Base-by-base conservation (phyloP, 2,797 vertebrate species). In the Poeciliopsis presidionis region DNA sequence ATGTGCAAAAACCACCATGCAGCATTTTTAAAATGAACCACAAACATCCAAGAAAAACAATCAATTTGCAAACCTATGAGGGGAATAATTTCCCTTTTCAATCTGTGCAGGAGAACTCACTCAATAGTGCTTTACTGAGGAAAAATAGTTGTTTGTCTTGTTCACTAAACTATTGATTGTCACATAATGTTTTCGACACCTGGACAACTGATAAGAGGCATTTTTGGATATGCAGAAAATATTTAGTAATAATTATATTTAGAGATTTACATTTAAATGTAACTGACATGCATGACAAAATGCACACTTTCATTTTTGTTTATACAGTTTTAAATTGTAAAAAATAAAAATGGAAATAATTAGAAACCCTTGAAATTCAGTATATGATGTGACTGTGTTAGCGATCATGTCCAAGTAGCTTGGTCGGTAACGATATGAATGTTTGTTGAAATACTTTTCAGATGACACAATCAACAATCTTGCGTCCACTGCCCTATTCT, bases 31-130 rank as follows among this genome's bases (percentile, higher is more conserved):
- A 79, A 81, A 77, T 13, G 13, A 61, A 5, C 2, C 25, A 77
- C 76, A 49, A 39, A 14, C 20, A 59, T 74, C 84, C 85, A 87
- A 86, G 75, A 86, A 90, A 85, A 87, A 78, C 65, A 47, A 84
- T 77, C 41, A 59, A 65, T 43, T 76, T 75, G 61, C 33, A 71
- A 25, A 61, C 75, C 71, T 85, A 83, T n/a, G 7, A 16, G n/a
- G 51, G 87, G 76, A 75, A 59, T 59, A 59, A 74, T 81, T 82
- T 30, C 57, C 20, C 36, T 71, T 81, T 45, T 81, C 16, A 79
- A 59, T 47, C 53, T 46, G 75, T 43, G 16, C 53, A 76, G 22
- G 46, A 77, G 86, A 85, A 76, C 20, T n/a, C 28, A 30, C 49
- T 51, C 20, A 43, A 25, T 81, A 81, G 84, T 88, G 79, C 73